These are phyloP conservation scores for Solenopsis fugax DNA, from an alignment of 1,140 invertebrate genomes.

Conservation along the genomic window DNA sequence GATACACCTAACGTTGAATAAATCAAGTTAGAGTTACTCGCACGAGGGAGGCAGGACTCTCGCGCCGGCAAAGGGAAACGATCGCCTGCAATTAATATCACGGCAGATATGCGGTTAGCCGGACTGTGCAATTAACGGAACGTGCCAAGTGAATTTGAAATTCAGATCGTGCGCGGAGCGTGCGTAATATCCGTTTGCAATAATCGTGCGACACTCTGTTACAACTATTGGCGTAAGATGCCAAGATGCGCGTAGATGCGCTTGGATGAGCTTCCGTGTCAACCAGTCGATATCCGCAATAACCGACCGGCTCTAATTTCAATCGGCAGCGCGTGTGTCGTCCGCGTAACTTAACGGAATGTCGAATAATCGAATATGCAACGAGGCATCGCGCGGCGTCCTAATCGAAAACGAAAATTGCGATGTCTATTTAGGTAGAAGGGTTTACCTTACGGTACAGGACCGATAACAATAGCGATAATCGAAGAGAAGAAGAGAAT, in stretches of 20 bases:
- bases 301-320: conserved; percentile 41
- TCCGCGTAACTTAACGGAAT: not conserved
- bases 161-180: conserved; percentile 50
- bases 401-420: not conserved
- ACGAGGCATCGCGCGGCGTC: not conserved
- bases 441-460: conserved; percentile 1
- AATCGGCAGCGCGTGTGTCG: conserved; percentile 5
- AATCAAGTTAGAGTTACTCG: conserved; percentile 40
- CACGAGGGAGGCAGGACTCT: conserved; percentile 4
- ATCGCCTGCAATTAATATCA: conserved; percentile 60
- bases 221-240: conserved; percentile 36
- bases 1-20: conserved; percentile 34
- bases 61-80: conserved; percentile 37
- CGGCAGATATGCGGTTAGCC: conserved; percentile 26
- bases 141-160: conserved; percentile 57
- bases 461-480: not conserved
- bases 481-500: too few relatives aligned
- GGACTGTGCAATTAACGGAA: conserved; percentile 33
- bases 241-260: conserved; percentile 30
- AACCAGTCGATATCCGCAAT: conserved; percentile 45
- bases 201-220: conserved; percentile 12
- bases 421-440: conserved; percentile 1
- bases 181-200: conserved; percentile 26
- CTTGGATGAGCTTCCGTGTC: not conserved
- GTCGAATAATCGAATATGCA: conserved; percentile 35